Evolutionary conservation across 2,113 vertebrate genomes (phyloP), one percentile per base, ranked within the genome.

Genomic region (Anoura caudifer): DNA sequence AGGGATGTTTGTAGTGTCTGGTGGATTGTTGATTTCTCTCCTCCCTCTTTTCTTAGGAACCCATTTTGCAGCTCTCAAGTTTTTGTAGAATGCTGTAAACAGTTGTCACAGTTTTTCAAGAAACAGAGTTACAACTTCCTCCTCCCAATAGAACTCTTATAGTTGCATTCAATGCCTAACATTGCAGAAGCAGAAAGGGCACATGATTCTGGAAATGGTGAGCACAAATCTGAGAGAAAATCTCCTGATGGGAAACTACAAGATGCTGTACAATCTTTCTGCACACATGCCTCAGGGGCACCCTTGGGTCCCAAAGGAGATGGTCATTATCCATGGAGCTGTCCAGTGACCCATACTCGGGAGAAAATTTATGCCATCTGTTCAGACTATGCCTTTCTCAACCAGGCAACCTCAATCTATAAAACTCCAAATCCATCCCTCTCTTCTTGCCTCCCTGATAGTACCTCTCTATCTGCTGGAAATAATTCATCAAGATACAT

Each of bases 311-410:
- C 99, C 26, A 98, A 98, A n/a, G 98, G 98, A 13, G 99, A 99
- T 95, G 98, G 99, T 19, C 99, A 99, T 98, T 99, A 99, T 91
- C 99, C 99, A 0, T 99, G 99, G 99, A 99, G 99, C 95, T 99
- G 99, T 97, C 99, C 99, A 10, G 99, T 99, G 97, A 99, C 99
- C 26, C 99, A 99, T 83, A 99, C 99, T 75, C 97, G 98, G 26
- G 99, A 99, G 98, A 99, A 99, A 97, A 99, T 99, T 98, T 99
- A 99, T 98, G 99, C 99, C 1, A 99, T 99, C 95, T 99, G 99
- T 97, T 99, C 99, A 3, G 99, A 99, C 97, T 99, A 99, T 93
- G 99, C 99, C 43, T 99, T 99, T 81, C 99, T 99, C 95, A 99
- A 99, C 98, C 99, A 99, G 98, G 99, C 99, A 13, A 98, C 99